Evolutionary conservation across 2,797 vertebrate species (phyloP), one percentile per base, ranked within the genome.

Genomic region (Pangasius larnaudii): DNA sequence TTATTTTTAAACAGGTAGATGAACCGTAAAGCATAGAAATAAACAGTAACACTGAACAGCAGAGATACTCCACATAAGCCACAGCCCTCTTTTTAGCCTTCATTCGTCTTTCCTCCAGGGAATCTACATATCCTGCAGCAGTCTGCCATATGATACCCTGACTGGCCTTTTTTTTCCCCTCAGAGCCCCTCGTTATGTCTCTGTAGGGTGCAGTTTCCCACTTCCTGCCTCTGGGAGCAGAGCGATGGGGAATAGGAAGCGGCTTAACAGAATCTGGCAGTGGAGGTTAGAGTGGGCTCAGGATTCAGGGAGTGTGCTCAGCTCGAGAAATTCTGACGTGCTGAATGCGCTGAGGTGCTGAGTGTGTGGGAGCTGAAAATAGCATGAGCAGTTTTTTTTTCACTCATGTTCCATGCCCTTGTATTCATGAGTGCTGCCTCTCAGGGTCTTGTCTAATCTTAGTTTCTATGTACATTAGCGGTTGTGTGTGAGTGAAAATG

Each of bases 121-220:
- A 69, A 33, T 58, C 82, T 90, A 58, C 92, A 92, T 71, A 80
- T 91, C 69, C 86, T 91, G 59, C 16, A 74, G n/a, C 67, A 56
- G 82, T 39, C 69, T 77, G 69, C 49, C 67, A 67, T 80, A 78
- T 58, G 61, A 75, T 61, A 84, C 27, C 71, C 46, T 67, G 22
- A 79, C 85, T 86, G 59, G 13, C 80, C 78, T 9, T 67, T 67
- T 84, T 83, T 75, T 39, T 53, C 42, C 74, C 27, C 42, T 67
- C 30, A 42, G 71, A 83, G 42, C 67, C 58, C 42, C 85, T 82
- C 65, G 69, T 84, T 82, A 86, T 69, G 42, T 82, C 59, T 80
- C 65, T 80, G 49, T 51, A 71, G 33, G 27, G 85, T n/a, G 75
- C 58, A 59, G 75, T 89, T 88, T 77, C 61, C 83, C 86, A 87